These are phyloP conservation scores for Melanotaenia pygmaea DNA, from an alignment of 2,797 vertebrate species.

Conservation along the genomic window DNA sequence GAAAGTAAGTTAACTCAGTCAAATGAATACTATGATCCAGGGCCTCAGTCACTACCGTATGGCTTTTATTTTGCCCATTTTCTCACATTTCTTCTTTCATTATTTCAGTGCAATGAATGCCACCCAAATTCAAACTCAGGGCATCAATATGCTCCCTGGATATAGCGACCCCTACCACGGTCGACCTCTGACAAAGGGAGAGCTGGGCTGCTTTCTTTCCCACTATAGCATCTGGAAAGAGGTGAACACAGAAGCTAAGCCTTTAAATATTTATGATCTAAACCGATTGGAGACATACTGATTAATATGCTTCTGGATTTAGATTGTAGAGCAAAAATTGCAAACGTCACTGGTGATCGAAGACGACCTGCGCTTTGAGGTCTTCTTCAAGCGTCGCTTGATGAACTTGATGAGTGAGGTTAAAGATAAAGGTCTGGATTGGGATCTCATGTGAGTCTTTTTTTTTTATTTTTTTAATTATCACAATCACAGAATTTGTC, in stretches of 20 bases:
- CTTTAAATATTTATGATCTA: neutral
- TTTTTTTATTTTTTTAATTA: neutral
- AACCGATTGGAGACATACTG: neutral
- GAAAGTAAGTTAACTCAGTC: slow-evolving; percentile 85
- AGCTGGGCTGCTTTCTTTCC: slow-evolving; percentile 95
- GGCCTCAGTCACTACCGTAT: neutral
- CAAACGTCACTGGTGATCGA: slow-evolving; percentile 88
- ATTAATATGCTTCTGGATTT: slow-evolving; percentile 19
- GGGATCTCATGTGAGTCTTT: slow-evolving; percentile 91
- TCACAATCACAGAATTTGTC: neutral
- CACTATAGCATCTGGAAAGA: slow-evolving; percentile 94
- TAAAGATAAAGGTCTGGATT: slow-evolving; percentile 83
- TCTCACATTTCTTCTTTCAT: neutral
- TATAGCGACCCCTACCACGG: slow-evolving; percentile 93
- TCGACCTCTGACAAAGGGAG: slow-evolving; percentile 91
- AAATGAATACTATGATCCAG: neutral
- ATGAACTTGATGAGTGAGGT: slow-evolving; percentile 89
- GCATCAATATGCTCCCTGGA: slow-evolving; percentile 92
- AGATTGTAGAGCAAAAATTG: slow-evolving; percentile 86
- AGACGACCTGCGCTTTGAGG: slow-evolving; percentile 93
- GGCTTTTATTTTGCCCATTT: neutral
- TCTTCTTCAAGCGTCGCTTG: slow-evolving; percentile 92
- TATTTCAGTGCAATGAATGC: slow-evolving; percentile 87
- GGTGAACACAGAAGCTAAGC: slow-evolving; percentile 71
- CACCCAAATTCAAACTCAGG: slow-evolving; percentile 86